Evolutionary conservation across 1,140 invertebrate species (phyloP).

Genomic region (Parapsyche elsis): DNA sequence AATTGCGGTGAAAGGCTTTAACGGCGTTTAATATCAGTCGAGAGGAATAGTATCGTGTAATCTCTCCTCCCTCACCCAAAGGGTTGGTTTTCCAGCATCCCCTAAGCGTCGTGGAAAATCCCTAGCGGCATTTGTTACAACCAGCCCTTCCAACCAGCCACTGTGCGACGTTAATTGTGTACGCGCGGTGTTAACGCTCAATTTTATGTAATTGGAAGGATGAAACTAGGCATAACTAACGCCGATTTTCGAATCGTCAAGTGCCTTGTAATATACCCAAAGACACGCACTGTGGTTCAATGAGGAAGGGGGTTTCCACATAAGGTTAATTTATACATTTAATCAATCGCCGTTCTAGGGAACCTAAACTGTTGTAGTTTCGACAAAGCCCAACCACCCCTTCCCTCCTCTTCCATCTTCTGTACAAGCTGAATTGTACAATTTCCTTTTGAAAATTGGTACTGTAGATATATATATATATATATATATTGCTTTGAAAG

Average conservation of each 20-base stretch:
- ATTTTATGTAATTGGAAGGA: constrained; percentile 26
- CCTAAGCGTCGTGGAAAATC: background rate
- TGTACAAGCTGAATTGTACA: too few relatives aligned
- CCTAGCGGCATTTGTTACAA: background rate
- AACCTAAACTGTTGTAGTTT: background rate
- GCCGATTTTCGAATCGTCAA: background rate
- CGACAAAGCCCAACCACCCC: background rate
- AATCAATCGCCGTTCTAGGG: constrained; percentile 5
- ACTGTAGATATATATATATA: too few relatives aligned
- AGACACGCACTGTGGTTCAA: background rate
- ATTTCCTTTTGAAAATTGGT: too few relatives aligned
- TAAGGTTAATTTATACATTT: constrained; percentile 39
- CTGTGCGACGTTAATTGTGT: background rate
- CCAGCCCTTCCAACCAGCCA: background rate
- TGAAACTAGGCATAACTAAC: background rate
- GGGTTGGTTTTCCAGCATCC: background rate
- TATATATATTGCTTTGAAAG: too few relatives aligned
- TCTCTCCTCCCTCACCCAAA: background rate
- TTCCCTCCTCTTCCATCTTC: background rate
- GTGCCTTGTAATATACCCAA: background rate
- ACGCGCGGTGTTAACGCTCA: background rate
- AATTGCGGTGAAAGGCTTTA: background rate
- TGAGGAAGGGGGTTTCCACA: background rate
- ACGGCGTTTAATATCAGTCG: constrained; percentile 17
- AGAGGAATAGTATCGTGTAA: background rate